These are phyloP conservation scores for Dasysyrphus tricinctus DNA, from an alignment of 2,888 invertebrate genomes.

Conservation along the genomic window DNA sequence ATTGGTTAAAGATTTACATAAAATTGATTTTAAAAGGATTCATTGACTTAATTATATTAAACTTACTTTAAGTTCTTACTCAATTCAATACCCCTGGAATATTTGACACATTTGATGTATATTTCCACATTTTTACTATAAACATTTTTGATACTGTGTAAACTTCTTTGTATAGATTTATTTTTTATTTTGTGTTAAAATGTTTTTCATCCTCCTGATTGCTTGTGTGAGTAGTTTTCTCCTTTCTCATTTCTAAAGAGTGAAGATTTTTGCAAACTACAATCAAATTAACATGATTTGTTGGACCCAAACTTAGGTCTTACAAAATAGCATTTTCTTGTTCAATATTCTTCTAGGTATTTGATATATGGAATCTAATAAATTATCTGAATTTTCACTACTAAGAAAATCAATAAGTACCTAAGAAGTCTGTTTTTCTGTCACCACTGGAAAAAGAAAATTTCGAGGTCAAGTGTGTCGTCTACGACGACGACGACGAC, in stretches of 20 bases:
- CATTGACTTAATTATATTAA: too few species aligned
- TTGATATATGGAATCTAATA: constrained; percentile 6
- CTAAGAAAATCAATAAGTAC: constrained; percentile 64
- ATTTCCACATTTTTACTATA: too few species aligned
- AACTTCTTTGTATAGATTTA: too few species aligned
- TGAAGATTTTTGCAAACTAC: background rate
- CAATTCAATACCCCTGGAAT: too few species aligned
- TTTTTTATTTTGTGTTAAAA: background rate
- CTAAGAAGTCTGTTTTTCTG: constrained; percentile 7
- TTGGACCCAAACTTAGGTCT: background rate
- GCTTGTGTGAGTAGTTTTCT: background rate
- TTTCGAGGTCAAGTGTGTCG: constrained; percentile 58
- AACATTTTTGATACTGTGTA: too few species aligned
- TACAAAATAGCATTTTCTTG: constrained; percentile 27
- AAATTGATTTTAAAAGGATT: too few species aligned
- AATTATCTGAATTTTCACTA: constrained; percentile 20
- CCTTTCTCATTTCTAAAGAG: background rate
- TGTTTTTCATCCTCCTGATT: background rate
- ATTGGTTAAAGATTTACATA: too few species aligned
- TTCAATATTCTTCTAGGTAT: background rate
- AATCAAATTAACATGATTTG: background rate
- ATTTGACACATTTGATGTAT: too few species aligned
- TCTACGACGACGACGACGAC: constrained; percentile 3
- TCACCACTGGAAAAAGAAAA: constrained; percentile 9
- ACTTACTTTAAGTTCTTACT: too few species aligned